phyloP scores from a whole-genome alignment of 2,113 vertebrate genomes.

The Polypterus senegalus region DNA sequence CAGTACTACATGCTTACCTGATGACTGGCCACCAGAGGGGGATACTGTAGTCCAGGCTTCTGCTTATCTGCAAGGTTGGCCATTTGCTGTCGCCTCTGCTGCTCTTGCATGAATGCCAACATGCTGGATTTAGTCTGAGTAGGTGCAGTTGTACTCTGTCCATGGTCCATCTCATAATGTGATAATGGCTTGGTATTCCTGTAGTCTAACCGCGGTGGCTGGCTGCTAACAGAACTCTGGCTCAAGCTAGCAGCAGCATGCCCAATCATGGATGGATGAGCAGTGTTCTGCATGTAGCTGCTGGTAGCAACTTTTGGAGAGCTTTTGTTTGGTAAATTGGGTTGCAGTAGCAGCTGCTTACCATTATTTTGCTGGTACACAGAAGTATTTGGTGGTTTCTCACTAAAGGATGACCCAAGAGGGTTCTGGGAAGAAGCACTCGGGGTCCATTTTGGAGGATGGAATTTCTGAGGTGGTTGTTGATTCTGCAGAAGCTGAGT shows the following conservation, averaged over 20 bases:
- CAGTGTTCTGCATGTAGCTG: conserved; percentile 46
- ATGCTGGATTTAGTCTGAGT: conserved; percentile 65
- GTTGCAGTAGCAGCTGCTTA: conserved; percentile 68
- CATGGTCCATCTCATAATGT: conserved; percentile 74
- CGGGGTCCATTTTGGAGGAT: conserved; percentile 68
- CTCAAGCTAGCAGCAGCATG: conserved; percentile 54
- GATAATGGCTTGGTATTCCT: conserved; percentile 89
- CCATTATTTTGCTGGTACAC: conserved; percentile 72
- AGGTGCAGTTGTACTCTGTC: conserved; percentile 40
- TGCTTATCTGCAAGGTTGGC: conserved; percentile 48
- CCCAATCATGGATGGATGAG: conserved; percentile 59
- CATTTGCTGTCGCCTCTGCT: conserved; percentile 40
- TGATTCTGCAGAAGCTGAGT: conserved; percentile 82
- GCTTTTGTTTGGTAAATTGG: conserved; percentile 63
- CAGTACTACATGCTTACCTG: conserved; percentile 66
- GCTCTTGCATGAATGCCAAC: conserved; percentile 63
- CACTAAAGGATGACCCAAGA: conserved; percentile 57
- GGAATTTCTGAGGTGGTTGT: conserved; percentile 72
- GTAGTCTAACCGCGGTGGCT: conserved; percentile 63
- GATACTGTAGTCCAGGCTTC: conserved; percentile 62
- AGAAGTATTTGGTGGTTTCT: conserved; percentile 76
- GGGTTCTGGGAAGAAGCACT: conserved; percentile 65
- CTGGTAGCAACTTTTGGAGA: conserved; percentile 67
- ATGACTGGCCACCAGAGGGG: conserved; percentile 55
- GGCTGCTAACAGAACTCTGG: conserved; percentile 47